Evolutionary conservation across 2,113 vertebrate genomes (phyloP).

Genomic region (Caranx ignobilis): DNA sequence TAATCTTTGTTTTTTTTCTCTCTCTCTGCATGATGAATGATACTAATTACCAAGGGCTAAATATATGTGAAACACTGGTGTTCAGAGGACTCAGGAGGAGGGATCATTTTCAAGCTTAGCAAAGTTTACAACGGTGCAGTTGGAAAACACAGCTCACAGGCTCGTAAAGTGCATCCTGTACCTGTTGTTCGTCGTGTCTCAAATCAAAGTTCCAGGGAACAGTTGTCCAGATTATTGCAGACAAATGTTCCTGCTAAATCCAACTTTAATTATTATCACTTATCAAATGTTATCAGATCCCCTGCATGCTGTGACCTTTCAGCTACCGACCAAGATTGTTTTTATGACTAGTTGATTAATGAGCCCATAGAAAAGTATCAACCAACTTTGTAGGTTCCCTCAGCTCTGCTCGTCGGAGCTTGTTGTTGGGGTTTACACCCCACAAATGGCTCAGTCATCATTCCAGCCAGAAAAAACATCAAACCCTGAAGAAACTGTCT

Average conservation of each 20-base stretch:
- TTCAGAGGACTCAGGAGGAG: neutral
- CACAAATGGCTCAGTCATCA: neutral
- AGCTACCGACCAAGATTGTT: neutral
- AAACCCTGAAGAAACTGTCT: neutral
- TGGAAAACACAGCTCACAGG: neutral
- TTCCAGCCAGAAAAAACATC: neutral
- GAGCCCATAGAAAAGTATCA: neutral
- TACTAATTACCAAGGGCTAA: neutral
- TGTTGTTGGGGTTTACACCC: no score
- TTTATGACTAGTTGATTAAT: neutral
- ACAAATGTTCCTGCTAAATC: neutral
- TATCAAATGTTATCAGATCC: neutral
- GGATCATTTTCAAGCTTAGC: neutral
- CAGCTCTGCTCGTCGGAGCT: no score
- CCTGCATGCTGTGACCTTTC: neutral
- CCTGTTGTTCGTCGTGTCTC: neutral
- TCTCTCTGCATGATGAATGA: neutral
- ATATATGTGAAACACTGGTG: neutral
- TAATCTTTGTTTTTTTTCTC: neutral
- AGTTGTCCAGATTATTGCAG: neutral
- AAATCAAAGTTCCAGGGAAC: neutral
- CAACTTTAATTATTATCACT: neutral
- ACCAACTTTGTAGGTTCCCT: neutral
- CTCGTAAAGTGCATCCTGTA: conserved; percentile 2
- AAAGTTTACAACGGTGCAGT: neutral